phyloP scores from a whole-genome alignment of 64 coral and sea anemone species.

The Platygyra sinensis region DNA sequence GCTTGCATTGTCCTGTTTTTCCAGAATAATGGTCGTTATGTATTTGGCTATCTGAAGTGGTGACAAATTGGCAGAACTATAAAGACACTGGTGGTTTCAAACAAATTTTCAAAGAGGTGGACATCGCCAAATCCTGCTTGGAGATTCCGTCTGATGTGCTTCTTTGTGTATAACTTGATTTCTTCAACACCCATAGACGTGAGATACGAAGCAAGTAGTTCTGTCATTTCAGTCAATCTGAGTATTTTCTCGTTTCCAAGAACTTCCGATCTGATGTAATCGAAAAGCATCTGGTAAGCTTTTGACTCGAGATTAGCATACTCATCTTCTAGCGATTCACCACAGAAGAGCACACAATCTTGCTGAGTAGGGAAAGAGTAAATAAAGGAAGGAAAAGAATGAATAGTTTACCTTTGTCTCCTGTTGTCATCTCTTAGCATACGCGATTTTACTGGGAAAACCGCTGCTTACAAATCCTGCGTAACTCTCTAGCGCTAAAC shows the following conservation, averaged over 20 bases:
- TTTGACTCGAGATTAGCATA: no score
- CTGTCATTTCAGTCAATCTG: constrained; percentile 39
- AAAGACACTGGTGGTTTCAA: constrained; percentile 31
- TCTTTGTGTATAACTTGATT: constrained; percentile 39
- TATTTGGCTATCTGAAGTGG: constrained; percentile 6
- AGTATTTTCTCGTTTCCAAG: constrained; percentile 49
- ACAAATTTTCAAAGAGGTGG: constrained; percentile 34
- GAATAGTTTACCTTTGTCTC: no score
- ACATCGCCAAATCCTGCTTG: constrained; percentile 45
- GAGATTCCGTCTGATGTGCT: constrained; percentile 36
- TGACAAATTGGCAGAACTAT: constrained; percentile 24
- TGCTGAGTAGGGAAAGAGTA: no score
- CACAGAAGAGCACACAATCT: no score
- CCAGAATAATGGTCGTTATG: background rate
- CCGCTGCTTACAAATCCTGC: no score
- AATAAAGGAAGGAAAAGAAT: no score
- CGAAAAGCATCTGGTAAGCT: no score
- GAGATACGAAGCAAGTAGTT: constrained; percentile 35
- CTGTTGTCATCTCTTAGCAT: no score
- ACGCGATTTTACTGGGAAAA: no score
- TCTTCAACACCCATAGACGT: constrained; percentile 31
- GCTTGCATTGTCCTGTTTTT: background rate
- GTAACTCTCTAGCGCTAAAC: no score
- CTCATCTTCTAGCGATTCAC: no score
- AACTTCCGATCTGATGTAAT: constrained; percentile 37